Base-by-base conservation (phyloP, 2,113 vertebrate genomes). In the Dipodomys stephensi region DNA sequence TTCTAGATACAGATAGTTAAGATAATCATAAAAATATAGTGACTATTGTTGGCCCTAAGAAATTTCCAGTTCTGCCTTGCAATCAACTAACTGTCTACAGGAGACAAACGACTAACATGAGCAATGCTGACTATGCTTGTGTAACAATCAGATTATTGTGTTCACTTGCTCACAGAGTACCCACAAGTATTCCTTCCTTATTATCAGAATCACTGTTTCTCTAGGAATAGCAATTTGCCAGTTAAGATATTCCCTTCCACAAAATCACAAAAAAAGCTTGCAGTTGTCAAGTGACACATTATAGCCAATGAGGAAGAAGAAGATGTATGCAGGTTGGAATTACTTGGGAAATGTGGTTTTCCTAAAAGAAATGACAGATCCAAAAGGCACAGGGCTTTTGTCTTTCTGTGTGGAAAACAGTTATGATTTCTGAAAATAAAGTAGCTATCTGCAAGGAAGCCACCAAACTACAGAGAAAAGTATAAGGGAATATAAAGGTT, bases 21-120 rank as follows among this genome's bases (percentile, higher is more conserved):
- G 62, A 87, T 83, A 95, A 39, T 71, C 20, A 25, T 65, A 65
- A 64, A 28, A 82, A 35, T 65, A 30, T 87, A 68, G 83, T 81
- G 23, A 77, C 0, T 35, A 9, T 18, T 2, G n/a, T 83, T 62
- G 35, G 60, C 16, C 44, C 82, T 65, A 32, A 79, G 44, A 95
- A 71, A 49, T 73, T 64, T 82, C 57, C 22, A 74, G 25, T 35
- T 87, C 49, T 84, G 92, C 11, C 13, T 65, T 73, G 32, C 13
- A 79, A 73, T 84, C 22, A 77, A 27, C 68, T 44, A 77, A 27
- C 68, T 44, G 8, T 19, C 4, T 30, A 10, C 16, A 13, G 25
- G 35, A 83, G 22, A 12, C 74, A 86, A 86, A 68, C 8, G 65
- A 77, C 7, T 62, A 9, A 8, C 5, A 7, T n/a, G 39, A 49